phyloP scores from a whole-genome alignment of 2,797 vertebrate genomes.

The Tachyglossus aculeatus region DNA sequence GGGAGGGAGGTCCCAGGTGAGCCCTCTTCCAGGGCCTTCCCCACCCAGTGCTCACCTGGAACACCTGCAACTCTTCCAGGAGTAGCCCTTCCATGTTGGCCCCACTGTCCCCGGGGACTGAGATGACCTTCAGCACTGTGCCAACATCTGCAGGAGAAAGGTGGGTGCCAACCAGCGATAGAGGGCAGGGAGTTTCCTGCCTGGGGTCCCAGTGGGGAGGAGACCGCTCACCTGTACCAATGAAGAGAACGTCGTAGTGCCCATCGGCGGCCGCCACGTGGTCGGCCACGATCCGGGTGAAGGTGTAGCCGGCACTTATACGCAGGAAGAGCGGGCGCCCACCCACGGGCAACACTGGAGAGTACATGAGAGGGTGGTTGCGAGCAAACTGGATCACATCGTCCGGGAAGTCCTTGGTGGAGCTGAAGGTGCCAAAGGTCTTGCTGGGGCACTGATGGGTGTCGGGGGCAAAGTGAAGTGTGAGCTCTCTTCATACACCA shows the following conservation, averaged over 20 bases:
- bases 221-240: slow-evolving; percentile 90
- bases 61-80: slow-evolving; percentile 92
- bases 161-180: background rate
- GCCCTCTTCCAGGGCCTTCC: background rate
- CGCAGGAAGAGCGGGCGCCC: slow-evolving; percentile 88
- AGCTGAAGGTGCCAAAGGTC: slow-evolving; percentile 95
- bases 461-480: background rate
- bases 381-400: slow-evolving; percentile 97
- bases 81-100: slow-evolving; percentile 88
- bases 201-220: too few species aligned
- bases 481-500: background rate
- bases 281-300: slow-evolving; percentile 89
- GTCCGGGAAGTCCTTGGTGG: slow-evolving; percentile 97
- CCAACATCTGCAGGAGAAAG: slow-evolving; percentile 81
- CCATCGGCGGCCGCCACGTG: slow-evolving; percentile 86
- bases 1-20: too few species aligned
- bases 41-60: slow-evolving; percentile 81
- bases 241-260: slow-evolving; percentile 93
- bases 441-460: slow-evolving; percentile 94
- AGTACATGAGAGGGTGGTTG: slow-evolving; percentile 96
- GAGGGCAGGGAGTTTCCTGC: too few species aligned
- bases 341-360: slow-evolving; percentile 86
- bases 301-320: slow-evolving; percentile 86
- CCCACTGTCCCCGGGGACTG: slow-evolving; percentile 88
- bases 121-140: slow-evolving; percentile 93